phyloP scores from a whole-genome alignment of 1,140 invertebrate genomes.

The Bombus difficillimus region DNA sequence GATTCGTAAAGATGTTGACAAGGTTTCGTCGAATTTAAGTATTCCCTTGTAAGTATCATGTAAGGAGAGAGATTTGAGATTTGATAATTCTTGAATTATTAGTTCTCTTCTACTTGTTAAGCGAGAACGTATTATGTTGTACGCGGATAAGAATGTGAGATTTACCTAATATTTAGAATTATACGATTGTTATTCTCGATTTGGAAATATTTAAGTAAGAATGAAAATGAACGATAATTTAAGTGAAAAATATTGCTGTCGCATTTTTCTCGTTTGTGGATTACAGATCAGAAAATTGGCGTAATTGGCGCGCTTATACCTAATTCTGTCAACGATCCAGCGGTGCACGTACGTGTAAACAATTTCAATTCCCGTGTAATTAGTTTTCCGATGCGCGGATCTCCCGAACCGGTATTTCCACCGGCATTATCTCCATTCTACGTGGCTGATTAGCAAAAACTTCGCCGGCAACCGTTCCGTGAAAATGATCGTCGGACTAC shows the following conservation, averaged over 20 bases:
- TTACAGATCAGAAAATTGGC: neutral
- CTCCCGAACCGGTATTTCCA: neutral
- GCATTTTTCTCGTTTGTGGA: neutral
- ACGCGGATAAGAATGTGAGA: no score
- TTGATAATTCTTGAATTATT: neutral
- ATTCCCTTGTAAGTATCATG: neutral
- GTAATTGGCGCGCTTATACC: neutral
- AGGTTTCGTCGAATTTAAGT: neutral
- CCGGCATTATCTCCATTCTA: constrained; percentile 9
- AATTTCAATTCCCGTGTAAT: constrained; percentile 12
- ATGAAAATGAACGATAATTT: neutral
- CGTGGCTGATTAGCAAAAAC: constrained; percentile 26
- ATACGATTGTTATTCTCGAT: no score
- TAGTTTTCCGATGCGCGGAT: neutral
- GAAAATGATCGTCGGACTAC: no score
- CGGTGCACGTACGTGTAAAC: constrained; percentile 8
- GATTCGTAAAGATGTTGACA: no score
- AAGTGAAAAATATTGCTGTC: no score
- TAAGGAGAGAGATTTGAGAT: neutral
- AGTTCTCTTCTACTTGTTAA: neutral
- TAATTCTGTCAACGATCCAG: neutral
- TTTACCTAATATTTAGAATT: no score
- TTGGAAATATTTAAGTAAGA: neutral
- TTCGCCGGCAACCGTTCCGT: neutral
- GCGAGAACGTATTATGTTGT: neutral